These are phyloP conservation scores for Tetramorium parvispinum DNA, from an alignment of 1,140 invertebrate species.

Conservation along the genomic window DNA sequence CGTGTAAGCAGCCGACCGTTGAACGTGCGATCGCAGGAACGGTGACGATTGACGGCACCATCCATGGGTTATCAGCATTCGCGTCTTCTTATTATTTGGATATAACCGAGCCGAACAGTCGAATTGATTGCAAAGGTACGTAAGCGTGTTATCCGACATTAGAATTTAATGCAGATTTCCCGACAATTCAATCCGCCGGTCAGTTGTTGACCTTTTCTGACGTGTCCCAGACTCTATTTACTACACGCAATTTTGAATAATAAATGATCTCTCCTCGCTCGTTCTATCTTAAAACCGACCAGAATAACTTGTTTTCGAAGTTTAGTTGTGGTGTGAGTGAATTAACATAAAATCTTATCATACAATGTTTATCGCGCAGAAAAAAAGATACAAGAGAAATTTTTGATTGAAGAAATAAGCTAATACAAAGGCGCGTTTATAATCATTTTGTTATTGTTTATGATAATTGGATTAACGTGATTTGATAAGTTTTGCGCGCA, in stretches of 20 bases:
- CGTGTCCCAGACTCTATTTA: background rate
- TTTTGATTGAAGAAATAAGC: background rate
- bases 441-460: background rate
- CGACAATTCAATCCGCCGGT: background rate
- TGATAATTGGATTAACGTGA: background rate
- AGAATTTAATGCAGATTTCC: background rate
- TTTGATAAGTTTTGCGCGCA: background rate
- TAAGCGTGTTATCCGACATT: background rate
- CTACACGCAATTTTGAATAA: background rate
- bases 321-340: background rate
- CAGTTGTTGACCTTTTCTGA: background rate
- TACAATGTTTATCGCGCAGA: background rate
- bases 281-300: background rate
- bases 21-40: conserved; percentile 60
- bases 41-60: conserved; percentile 37
- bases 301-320: background rate
- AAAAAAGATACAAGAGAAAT: background rate
- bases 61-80: conserved; percentile 71
- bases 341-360: background rate
- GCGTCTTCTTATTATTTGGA: conserved; percentile 29
- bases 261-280: background rate
- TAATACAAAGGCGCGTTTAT: background rate
- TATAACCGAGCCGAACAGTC: conserved; percentile 39
- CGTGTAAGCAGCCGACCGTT: conserved; percentile 70
- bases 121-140: conserved; percentile 31